A percentile compares a stretch with the other conserved stretches of the same genome.
Evolutionary conservation across 35 echinoderm and acorn worm species (phyloP).

Genomic region (Heliocidaris erythrogramma): DNA sequence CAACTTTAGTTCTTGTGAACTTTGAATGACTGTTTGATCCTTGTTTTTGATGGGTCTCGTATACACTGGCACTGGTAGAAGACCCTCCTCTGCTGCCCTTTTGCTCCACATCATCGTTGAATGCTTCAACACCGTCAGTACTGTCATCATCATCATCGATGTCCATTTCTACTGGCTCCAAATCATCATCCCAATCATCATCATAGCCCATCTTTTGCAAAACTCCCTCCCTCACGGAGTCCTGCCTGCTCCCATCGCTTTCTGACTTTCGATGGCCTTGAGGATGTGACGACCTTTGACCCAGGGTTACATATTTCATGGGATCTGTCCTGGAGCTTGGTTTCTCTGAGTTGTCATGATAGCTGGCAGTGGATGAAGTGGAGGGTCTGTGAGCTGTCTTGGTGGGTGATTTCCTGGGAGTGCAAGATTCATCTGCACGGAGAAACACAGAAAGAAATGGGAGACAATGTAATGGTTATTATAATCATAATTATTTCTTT

Average conservation of each 20-base stretch:
- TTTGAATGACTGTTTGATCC: background rate
- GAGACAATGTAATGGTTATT: too few relatives aligned
- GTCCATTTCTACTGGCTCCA: background rate
- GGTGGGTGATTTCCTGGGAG: background rate
- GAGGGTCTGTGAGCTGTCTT: background rate
- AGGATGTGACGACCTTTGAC: background rate
- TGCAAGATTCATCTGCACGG: background rate
- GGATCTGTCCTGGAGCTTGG: background rate
- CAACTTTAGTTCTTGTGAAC: background rate
- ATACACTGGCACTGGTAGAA: background rate
- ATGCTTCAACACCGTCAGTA: background rate
- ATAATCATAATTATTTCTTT: too few relatives aligned
- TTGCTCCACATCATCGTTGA: background rate
- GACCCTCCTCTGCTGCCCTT: background rate
- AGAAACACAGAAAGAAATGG: background rate
- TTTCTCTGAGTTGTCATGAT: background rate
- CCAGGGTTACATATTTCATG: background rate
- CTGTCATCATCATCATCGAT: constrained; percentile 6
- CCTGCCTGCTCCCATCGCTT: background rate
- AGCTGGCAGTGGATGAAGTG: background rate
- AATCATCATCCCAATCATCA: background rate
- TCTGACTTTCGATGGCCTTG: background rate
- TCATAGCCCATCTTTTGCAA: background rate
- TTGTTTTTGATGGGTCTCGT: background rate
- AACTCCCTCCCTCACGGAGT: background rate